Conservation (phyloP, 1,140 invertebrate genomes). For the Hypsibius dujardini region DNA sequence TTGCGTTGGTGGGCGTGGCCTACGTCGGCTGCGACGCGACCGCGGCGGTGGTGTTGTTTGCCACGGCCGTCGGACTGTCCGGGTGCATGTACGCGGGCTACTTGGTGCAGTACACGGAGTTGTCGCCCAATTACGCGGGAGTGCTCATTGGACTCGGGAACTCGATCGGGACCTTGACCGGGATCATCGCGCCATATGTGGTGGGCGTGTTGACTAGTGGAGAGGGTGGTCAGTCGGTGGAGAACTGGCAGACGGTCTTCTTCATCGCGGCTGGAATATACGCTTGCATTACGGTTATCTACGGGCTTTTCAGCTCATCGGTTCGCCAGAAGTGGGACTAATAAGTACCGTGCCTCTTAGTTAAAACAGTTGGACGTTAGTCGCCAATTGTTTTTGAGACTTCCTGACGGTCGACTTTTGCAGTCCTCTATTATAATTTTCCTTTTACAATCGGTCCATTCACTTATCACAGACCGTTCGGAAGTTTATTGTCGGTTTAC, state of each 20-base stretch:
- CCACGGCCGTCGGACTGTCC: conserved; percentile 17
- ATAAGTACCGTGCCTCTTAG: too few species aligned
- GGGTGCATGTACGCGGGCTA: conserved; percentile 20
- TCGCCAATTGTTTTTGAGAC: too few species aligned
- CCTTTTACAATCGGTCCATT: too few species aligned
- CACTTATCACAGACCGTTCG: too few species aligned
- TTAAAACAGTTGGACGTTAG: too few species aligned
- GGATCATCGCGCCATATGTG: conserved; percentile 21
- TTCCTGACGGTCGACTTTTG: too few species aligned
- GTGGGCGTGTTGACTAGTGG: conserved; percentile 20
- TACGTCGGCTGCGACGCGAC: conserved; percentile 17
- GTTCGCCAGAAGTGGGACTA: neutral
- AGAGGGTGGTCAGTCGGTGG: conserved; percentile 11
- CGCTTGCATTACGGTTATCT: conserved; percentile 16
- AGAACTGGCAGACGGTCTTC: conserved; percentile 20
- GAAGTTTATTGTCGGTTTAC: too few species aligned
- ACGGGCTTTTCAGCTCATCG: neutral
- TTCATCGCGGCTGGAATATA: conserved; percentile 20
- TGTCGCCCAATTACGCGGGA: conserved; percentile 18
- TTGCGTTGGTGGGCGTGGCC: conserved; percentile 9
- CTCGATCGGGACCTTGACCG: conserved; percentile 8
- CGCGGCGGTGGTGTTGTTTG: conserved; percentile 16
- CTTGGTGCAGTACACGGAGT: conserved; percentile 17
- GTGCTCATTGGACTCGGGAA: conserved; percentile 21
- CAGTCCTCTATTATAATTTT: too few species aligned